Percentiles rank a stretch among this genome's conserved stretches.
Conservation (phyloP, 2,888 invertebrate species). For the Pristionchus exspectatus region DNA sequence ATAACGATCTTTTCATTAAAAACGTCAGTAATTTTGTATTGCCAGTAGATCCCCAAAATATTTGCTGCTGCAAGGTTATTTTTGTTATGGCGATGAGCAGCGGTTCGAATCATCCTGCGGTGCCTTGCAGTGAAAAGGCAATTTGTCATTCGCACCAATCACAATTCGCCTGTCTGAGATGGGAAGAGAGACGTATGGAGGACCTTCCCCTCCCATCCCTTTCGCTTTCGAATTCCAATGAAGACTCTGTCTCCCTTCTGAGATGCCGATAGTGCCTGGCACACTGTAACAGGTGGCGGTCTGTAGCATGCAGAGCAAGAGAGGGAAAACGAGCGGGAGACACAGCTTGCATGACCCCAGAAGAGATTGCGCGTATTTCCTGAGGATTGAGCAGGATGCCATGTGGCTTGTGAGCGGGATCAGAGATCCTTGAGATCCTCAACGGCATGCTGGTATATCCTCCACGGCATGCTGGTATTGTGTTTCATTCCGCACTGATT, state of each 20-base stretch:
- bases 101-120: conserved; percentile 13
- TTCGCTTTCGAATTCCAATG: conserved; percentile 1
- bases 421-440: not conserved
- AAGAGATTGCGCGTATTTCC: conserved; percentile 46
- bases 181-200: conserved; percentile 31
- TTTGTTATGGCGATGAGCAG: not conserved
- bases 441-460: not conserved
- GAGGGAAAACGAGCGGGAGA: not conserved
- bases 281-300: conserved; percentile 41
- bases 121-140: conserved; percentile 1
- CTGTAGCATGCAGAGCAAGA: conserved; percentile 5
- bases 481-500: not conserved
- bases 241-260: conserved; percentile 21
- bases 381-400: not conserved
- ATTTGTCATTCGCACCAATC: conserved; percentile 45
- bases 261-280: conserved; percentile 48
- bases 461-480: not conserved
- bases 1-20: not conserved
- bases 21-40: too few species aligned
- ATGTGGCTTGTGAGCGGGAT: not conserved
- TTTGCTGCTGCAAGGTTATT: not conserved
- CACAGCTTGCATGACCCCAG: conserved; percentile 41
- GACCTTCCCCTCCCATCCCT: not conserved
- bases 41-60: not conserved
- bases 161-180: conserved; percentile 41